These are phyloP conservation scores for Harpalus rufipes DNA, from an alignment of 2,888 invertebrate species.

Conservation along the genomic window DNA sequence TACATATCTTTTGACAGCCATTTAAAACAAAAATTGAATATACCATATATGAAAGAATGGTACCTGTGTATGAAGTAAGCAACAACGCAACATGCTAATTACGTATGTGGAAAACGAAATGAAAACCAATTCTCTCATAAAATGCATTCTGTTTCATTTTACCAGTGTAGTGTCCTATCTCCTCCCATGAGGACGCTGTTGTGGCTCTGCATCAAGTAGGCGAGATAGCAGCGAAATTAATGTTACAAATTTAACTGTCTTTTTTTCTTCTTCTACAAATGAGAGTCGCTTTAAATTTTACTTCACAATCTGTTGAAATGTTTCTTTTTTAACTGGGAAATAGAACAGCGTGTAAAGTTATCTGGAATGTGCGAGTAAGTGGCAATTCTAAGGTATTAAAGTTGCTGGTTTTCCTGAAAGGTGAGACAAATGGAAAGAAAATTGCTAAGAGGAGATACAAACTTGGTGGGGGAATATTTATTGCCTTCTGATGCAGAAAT, in stretches of 20 bases:
- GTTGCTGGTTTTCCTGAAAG: slow-evolving; percentile 43
- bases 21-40: no score
- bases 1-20: no score
- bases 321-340: slow-evolving; percentile 59
- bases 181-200: slow-evolving; percentile 11
- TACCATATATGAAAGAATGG: no score
- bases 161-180: not conserved
- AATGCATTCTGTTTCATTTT: slow-evolving; percentile 6
- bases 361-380: slow-evolving; percentile 44
- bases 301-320: slow-evolving; percentile 65
- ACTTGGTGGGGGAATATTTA: not conserved
- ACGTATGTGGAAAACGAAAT: not conserved
- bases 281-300: slow-evolving; percentile 62
- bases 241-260: slow-evolving; percentile 64
- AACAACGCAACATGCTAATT: no score
- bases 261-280: slow-evolving; percentile 59
- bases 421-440: slow-evolving; percentile 44
- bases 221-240: slow-evolving; percentile 64
- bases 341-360: slow-evolving; percentile 45
- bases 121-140: not conserved
- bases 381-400: slow-evolving; percentile 39
- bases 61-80: no score
- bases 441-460: slow-evolving; percentile 10
- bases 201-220: slow-evolving; percentile 48
- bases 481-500: slow-evolving; percentile 5